Evolutionary conservation across 1,140 invertebrate species (phyloP), one percentile per base, ranked within the genome.

Genomic region (Tetraneura akinire): DNA sequence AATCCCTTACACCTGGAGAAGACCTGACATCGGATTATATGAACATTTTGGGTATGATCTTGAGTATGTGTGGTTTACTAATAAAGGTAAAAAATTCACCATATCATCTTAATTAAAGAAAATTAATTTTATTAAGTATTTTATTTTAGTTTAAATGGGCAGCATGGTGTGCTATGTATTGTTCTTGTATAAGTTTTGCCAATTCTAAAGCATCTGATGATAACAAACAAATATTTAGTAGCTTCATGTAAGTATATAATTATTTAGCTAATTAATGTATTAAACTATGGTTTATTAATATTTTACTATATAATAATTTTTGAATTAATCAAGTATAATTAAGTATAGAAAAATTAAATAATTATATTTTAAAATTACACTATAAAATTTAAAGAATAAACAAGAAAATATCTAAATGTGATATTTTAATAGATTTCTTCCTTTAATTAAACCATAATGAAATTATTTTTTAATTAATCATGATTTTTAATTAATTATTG

Each of bases 61-160:
- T 99, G 85, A 97, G 95, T 82, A 99, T 99, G 98, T 98, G 95
- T 88, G 98, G 98, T n/a, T 88, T 99, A 9, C 99, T 99, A 97
- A 97, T 99, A 96, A 91, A 97, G 85, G 91, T 93, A 87, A n/a
- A 23, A 29, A 3, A 10, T 3, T 62, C 3, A 66, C n/a, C n/a
- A 21, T 66, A 1, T n/a, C n/a, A 13, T 21, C 3, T 2, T 45
- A 14, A 26, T n/a, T n/a, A 64, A 21, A 29, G 16, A 13, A 81
- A 14, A 80, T n/a, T 74, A 82, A 60, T 80, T 83, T 45, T 9
- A 3, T 53, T 42, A 9, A 16, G 29, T 80, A 80, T 83, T 81
- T 80, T 82, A 74, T 87, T 88, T 76, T 84, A 92, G 90, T 87
- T 98, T 13, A 99, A 99, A 87, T 99, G 96, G 96, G 99, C 96